A percentile compares a stretch with the other conserved stretches of the same genome.
Evolutionary conservation across 2,113 vertebrate genomes (phyloP).

Genomic region (Chrysochloris asiatica): DNA sequence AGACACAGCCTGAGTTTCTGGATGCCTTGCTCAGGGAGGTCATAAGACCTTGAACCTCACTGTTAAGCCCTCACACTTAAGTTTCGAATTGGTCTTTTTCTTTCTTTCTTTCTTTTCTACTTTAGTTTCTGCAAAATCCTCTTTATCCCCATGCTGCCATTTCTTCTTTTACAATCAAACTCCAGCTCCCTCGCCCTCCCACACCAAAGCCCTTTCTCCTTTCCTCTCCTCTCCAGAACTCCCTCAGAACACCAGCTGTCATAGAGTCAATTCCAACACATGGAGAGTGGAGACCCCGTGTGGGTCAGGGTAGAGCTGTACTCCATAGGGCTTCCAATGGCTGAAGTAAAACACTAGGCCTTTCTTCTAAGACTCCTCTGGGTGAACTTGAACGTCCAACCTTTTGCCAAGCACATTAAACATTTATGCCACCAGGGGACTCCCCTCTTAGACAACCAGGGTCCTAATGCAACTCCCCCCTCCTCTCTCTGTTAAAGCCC

Average conservation of each 20-base stretch:
- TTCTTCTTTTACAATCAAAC: neutral
- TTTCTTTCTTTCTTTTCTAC: no score
- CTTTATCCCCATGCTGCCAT: neutral
- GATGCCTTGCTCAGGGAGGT: neutral
- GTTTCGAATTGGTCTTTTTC: neutral
- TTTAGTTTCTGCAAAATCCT: constrained; percentile 3
- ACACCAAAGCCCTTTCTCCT: rapidly evolving
- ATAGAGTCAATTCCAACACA: neutral
- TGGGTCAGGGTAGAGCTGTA: neutral
- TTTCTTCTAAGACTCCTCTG: neutral
- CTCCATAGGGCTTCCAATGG: neutral
- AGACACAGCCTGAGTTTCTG: neutral
- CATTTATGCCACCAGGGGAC: neutral
- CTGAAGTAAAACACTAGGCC: neutral
- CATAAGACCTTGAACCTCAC: rapidly evolving
- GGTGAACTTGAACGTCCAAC: neutral
- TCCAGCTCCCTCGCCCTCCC: neutral
- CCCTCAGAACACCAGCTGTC: neutral
- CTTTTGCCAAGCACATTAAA: neutral
- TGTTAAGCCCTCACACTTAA: neutral
- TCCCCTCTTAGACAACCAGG: neutral
- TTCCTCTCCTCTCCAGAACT: neutral
- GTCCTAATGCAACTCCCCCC: neutral
- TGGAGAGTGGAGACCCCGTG: neutral
- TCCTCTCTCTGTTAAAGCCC: neutral